Base-by-base conservation (phyloP, 23 tunicate species). In the Oikopleura dioica region DNA sequence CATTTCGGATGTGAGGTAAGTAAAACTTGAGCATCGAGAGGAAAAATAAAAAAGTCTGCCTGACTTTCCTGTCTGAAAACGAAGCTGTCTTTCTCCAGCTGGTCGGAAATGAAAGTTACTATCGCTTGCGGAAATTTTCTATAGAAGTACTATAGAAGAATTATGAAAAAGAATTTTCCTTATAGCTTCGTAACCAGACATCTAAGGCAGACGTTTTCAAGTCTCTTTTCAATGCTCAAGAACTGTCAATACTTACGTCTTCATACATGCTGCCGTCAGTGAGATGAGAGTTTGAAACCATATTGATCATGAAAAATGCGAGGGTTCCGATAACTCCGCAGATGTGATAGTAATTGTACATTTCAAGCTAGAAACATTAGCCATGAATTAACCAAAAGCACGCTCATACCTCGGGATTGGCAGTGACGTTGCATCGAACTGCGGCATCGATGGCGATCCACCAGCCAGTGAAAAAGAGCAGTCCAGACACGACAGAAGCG, bases 381-480 rank as follows among this genome's bases (percentile, higher is more conserved):
- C n/a, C n/a, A n/a, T n/a, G n/a, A n/a, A n/a, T n/a, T n/a, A n/a
- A n/a, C n/a, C n/a, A n/a, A n/a, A n/a, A n/a, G n/a, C n/a, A n/a
- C n/a, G n/a, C n/a, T n/a, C n/a, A n/a, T n/a, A 79, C 79, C 31
- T 35, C 50, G 12, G 68, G 68, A 1, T 68, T 37, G 35, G 77
- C 76, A 75, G 72, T 26, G n/a, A 63, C n/a, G n/a, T 63, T 63
- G 72, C 81, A 81, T 34, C 35, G 37, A 0, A 80, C 78, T 38
- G 99, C 87, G 1, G 99, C 95, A 86, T 94, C 89, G 51, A 94
- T 94, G 0, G 83, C 78, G 30, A 94, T 84, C 99, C 99, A 94
- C 99, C 99, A 94, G 1, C 99, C 99, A 79, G 83, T 77, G 79
- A 82, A 86, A 69, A 94, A 94, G 82, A 83, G 36, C 37, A 37